Evolutionary conservation across 2,888 invertebrate genomes (phyloP).

Genomic region (Lithophane semibrunnea): DNA sequence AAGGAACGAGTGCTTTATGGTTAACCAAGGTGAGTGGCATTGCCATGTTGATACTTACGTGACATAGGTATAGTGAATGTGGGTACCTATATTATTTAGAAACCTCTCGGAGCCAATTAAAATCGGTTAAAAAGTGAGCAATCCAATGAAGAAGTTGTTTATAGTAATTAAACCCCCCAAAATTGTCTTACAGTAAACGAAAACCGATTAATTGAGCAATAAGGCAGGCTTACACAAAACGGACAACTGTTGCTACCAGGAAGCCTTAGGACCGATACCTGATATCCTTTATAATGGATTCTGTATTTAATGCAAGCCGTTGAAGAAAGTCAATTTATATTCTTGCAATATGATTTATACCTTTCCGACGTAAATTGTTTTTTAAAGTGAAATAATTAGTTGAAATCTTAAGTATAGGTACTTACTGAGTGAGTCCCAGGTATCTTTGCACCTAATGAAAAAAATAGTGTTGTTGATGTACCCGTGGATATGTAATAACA

Average conservation of each 20-base stretch:
- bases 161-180: slow-evolving; percentile 19
- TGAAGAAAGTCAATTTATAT: slow-evolving; percentile 38
- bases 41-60: slow-evolving; percentile 4
- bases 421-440: too few species aligned
- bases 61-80: slow-evolving; percentile 2
- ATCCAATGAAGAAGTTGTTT: slow-evolving; percentile 32
- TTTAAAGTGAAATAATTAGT: not conserved
- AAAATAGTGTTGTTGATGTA: not conserved
- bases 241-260: slow-evolving; percentile 47
- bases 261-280: slow-evolving; percentile 48
- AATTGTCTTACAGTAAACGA: slow-evolving; percentile 15
- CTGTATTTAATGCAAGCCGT: slow-evolving; percentile 32
- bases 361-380: not conserved
- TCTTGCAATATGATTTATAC: slow-evolving; percentile 12
- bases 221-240: slow-evolving; percentile 40
- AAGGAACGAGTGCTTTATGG: slow-evolving; percentile 29
- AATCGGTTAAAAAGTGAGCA: not conserved
- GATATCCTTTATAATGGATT: slow-evolving; percentile 57
- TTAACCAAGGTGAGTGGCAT: slow-evolving; percentile 29
- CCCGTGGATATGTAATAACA: not conserved
- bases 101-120: not conserved
- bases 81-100: not conserved
- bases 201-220: slow-evolving; percentile 36
- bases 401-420: too few species aligned
- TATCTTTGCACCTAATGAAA: not conserved